Evolutionary conservation across 2,113 vertebrate species (phyloP), one percentile per base, ranked within the genome.

Genomic region (Dicentrarchus labrax): DNA sequence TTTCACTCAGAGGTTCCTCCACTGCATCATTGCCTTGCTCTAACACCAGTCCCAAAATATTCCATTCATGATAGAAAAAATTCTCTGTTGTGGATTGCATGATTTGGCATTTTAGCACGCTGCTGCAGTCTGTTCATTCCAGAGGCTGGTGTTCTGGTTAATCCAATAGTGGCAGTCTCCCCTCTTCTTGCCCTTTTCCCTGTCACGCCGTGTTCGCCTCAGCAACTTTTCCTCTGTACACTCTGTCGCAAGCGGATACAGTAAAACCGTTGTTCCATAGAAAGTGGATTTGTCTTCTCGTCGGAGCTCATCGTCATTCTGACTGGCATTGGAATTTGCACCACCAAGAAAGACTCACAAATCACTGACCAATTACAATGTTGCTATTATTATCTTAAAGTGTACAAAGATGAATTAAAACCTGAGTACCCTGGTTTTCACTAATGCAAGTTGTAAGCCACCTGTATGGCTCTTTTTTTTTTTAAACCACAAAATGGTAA

Each of bases 61-160:
- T 57, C 78, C 65, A 41, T 60, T 57, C 22, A 64, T 15, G 21
- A 12, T 39, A 56, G 5, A 62, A 19, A 30, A 78, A 62, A 36
- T 2, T 13, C 12, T 1, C 19, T 8, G 15, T 22, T 68, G 38
- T 47, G 24, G 73, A 30, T 62, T 45, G 38, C 19, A 24, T 13
- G 22, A n/a, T 82, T 67, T 60, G 41, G 38, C 51, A n/a, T 47
- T n/a, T 13, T 50, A 50, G 24, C 47, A 43, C 17, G 12, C 43
- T 50, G 53, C 21, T 76, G 39, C 22, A 45, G 73, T 19, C 43
- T 19, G 13, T 60, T 60, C 4, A 0, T 61, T 69, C 65, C 43
- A 51, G 54, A 69, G 12, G 21, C 6, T 24, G 75, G 41, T 3
- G 1, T 47, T 66, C 51, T n/a, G 17, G 62, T 76, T 64, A 68